Base-by-base conservation (phyloP, 2,113 vertebrate genomes). In the Rhabdomys dilectus region DNA sequence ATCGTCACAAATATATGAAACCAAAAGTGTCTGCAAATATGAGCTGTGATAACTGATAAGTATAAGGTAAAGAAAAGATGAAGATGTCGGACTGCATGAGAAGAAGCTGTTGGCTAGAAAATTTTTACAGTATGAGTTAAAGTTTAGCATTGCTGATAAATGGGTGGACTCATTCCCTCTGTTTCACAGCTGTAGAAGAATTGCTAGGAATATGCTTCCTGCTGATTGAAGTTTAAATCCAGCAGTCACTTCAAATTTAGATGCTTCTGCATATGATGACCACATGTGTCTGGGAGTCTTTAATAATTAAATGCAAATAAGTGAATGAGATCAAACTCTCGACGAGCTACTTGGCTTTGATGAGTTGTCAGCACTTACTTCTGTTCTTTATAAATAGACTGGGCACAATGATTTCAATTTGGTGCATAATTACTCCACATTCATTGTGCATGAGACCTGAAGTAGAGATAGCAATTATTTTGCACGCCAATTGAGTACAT, bases 231-330 rank as follows among this genome's bases (percentile, higher is more conserved):
- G 75, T 97, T 87, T 60, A 89, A 94, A 93, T 39, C 4, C 42
- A 94, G 48, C 48, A 95, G 72, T 86, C 77, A 45, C 72, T 96
- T 92, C 75, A 93, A 70, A 93, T 96, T 95, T 82, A 89, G 80
- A 95, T 53, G 56, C 72, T 56, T 92, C 76, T 92, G 80, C 97
- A 96, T 91, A 76, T 93, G 95, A 97, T 66, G 90, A 92, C 90
- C 96, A 97, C 56, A 95, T 97, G 95, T 86, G 68, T 91, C 95
- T 92, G 89, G 48, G 95, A 92, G 91, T 91, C 93, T 87, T 95
- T 97, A 95, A 94, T 92, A 97, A 94, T 92, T 82, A 96, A 97
- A 89, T 92, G 76, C 92, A 97, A 96, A 96, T 93, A 96, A 93
- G 24, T 70, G 62, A 96, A 58, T 68, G 89, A 91, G 60, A 96